Evolutionary conservation across 1,140 invertebrate species (phyloP).

Genomic region (Lucilia sericata): DNA sequence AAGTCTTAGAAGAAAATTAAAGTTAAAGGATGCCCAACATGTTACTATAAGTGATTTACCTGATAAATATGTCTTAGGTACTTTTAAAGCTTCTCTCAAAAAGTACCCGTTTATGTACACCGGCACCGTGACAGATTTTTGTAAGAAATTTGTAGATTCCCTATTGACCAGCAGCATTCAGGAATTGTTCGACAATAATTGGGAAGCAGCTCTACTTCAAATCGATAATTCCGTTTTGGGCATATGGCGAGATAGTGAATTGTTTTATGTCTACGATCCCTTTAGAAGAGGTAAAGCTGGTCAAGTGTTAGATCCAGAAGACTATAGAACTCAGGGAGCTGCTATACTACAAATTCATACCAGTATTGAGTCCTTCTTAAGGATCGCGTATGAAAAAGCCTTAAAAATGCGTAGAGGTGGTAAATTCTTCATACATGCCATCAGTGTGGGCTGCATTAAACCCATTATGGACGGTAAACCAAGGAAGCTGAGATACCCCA

Average conservation of each 20-base stretch:
- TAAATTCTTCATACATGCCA: slow-evolving; percentile 64
- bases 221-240: slow-evolving; percentile 66
- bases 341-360: slow-evolving; percentile 62
- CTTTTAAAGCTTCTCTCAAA: slow-evolving; percentile 60
- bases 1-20: slow-evolving; percentile 57
- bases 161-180: slow-evolving; percentile 62
- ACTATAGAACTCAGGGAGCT: slow-evolving; percentile 58
- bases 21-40: slow-evolving; percentile 61
- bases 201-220: slow-evolving; percentile 67
- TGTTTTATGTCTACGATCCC: slow-evolving; percentile 70
- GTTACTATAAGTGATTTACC: slow-evolving; percentile 63
- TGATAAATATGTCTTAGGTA: slow-evolving; percentile 62
- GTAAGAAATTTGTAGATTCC: slow-evolving; percentile 60
- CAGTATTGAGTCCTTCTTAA: slow-evolving; percentile 61
- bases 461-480: slow-evolving; percentile 56
- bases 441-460: slow-evolving; percentile 58
- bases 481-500: slow-evolving; percentile 56
- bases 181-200: slow-evolving; percentile 63
- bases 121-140: slow-evolving; percentile 61
- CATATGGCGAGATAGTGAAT: slow-evolving; percentile 68
- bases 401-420: slow-evolving; percentile 63
- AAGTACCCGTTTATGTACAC: slow-evolving; percentile 61
- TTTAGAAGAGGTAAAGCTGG: slow-evolving; percentile 60
- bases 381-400: slow-evolving; percentile 57
- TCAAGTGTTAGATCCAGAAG: slow-evolving; percentile 61